A percentile compares a stretch with the other conserved stretches of the same genome.
phyloP scores from a whole-genome alignment of 2,797 vertebrate species.

The Mionectes olivaceus region DNA sequence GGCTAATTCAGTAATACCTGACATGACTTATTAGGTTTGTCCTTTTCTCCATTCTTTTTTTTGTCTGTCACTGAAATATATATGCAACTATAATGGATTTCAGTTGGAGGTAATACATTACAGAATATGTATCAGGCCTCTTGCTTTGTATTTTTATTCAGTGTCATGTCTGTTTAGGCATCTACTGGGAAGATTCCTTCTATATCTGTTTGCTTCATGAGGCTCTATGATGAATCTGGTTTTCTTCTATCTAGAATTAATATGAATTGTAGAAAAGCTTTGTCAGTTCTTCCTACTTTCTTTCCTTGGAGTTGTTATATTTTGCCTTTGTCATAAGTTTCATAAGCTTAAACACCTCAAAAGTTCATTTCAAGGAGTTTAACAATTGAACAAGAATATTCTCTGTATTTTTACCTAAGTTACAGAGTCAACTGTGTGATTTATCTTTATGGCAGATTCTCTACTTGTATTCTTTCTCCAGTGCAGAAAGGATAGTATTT shows the following conservation, averaged over 20 bases:
- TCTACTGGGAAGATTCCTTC: background rate
- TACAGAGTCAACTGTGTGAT: background rate
- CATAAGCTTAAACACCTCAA: slow-evolving; percentile 24
- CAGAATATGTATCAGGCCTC: background rate
- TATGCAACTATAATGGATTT: background rate
- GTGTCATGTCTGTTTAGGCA: background rate
- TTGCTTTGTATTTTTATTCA: slow-evolving; percentile 28
- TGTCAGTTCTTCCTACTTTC: slow-evolving; percentile 15
- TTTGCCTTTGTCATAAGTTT: slow-evolving; percentile 21
- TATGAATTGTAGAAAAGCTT: slow-evolving; percentile 4
- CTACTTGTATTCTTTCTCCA: background rate
- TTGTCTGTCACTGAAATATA: background rate
- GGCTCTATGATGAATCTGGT: background rate
- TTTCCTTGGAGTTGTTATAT: background rate
- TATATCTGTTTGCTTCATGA: slow-evolving; percentile 18
- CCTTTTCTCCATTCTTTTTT: background rate
- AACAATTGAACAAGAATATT: background rate
- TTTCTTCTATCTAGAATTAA: slow-evolving; percentile 19
- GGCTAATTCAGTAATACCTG: background rate
- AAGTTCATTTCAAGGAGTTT: slow-evolving; percentile 22
- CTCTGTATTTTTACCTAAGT: background rate
- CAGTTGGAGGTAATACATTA: background rate
- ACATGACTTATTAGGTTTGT: slow-evolving; percentile 5
- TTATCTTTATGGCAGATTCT: background rate
- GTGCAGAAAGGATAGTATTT: background rate